Percentiles rank a stretch among this genome's conserved stretches.
These are phyloP conservation scores for Florisuga fusca DNA, from an alignment of 2,797 vertebrate genomes.

Conservation along the genomic window DNA sequence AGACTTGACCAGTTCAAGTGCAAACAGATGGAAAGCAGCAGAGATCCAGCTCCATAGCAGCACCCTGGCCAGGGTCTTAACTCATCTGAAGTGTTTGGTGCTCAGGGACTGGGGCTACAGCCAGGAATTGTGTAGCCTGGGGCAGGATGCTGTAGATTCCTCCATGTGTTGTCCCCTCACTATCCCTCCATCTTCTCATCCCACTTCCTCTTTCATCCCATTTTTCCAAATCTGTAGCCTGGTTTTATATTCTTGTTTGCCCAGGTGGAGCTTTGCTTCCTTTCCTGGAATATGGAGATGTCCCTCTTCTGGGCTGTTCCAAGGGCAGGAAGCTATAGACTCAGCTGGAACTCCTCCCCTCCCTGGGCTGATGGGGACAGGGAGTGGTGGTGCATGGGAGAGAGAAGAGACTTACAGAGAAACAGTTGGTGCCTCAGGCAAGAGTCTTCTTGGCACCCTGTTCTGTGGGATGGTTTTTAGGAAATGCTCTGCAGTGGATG, in stretches of 20 bases:
- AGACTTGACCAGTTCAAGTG: slow-evolving; percentile 45
- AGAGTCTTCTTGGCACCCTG: not conserved
- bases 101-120: not conserved
- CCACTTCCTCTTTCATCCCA: not conserved
- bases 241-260: not conserved
- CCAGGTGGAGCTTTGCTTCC: not conserved
- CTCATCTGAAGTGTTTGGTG: slow-evolving; percentile 31
- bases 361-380: not conserved
- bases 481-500: not conserved
- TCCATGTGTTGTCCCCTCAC: not conserved
- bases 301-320: not conserved
- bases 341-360: not conserved
- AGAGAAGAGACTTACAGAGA: not conserved
- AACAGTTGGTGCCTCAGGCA: not conserved
- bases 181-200: not conserved
- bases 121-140: slow-evolving; percentile 15
- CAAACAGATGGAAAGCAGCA: slow-evolving; percentile 59
- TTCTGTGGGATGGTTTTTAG: not conserved
- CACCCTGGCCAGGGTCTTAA: slow-evolving; percentile 40
- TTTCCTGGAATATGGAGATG: not conserved
- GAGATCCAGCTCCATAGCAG: slow-evolving; percentile 23
- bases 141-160: slow-evolving; percentile 6
- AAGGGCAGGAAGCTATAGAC: not conserved
- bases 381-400: not conserved
- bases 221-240: not conserved